Conservation (phyloP, 2,888 invertebrate species). For the Diaphora mendica region DNA sequence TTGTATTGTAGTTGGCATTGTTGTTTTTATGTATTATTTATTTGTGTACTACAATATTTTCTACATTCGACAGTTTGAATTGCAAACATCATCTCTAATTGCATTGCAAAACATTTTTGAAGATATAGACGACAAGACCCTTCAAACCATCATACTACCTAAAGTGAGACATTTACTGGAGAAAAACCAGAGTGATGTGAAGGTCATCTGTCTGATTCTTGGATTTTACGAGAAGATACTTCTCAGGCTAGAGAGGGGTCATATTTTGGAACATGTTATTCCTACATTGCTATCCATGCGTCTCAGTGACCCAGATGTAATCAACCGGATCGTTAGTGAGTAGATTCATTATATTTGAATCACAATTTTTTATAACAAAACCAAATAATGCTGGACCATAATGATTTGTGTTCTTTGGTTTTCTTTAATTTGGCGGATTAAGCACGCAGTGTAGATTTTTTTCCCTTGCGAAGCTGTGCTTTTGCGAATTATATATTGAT, state of each 20-base stretch:
- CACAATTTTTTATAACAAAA: neutral
- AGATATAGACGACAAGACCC: slow-evolving; percentile 92
- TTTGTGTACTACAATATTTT: slow-evolving; percentile 20
- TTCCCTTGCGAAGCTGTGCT: slow-evolving; percentile 18
- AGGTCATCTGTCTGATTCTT: slow-evolving; percentile 92
- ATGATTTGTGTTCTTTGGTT: slow-evolving; percentile 1
- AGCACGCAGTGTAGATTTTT: slow-evolving; percentile 15
- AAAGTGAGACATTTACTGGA: slow-evolving; percentile 94
- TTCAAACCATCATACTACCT: slow-evolving; percentile 92
- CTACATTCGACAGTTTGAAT: slow-evolving; percentile 30
- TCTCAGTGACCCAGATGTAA: slow-evolving; percentile 95
- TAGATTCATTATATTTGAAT: slow-evolving; percentile 63
- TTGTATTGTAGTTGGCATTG: neutral
- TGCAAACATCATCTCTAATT: slow-evolving; percentile 94
- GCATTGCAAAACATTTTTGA: slow-evolving; percentile 95
- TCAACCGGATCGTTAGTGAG: slow-evolving; percentile 97
- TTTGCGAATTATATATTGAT: slow-evolving; percentile 32
- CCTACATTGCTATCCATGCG: slow-evolving; percentile 95
- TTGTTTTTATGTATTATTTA: slow-evolving; percentile 1
- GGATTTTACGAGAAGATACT: slow-evolving; percentile 93
- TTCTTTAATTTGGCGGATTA: slow-evolving; percentile 3
- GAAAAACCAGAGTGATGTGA: slow-evolving; percentile 92
- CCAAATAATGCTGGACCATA: neutral
- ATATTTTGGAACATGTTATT: slow-evolving; percentile 96
- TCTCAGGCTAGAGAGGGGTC: slow-evolving; percentile 93